phyloP scores from a whole-genome alignment of 2,113 vertebrate species.

The Brachionichthys hirsutus region DNA sequence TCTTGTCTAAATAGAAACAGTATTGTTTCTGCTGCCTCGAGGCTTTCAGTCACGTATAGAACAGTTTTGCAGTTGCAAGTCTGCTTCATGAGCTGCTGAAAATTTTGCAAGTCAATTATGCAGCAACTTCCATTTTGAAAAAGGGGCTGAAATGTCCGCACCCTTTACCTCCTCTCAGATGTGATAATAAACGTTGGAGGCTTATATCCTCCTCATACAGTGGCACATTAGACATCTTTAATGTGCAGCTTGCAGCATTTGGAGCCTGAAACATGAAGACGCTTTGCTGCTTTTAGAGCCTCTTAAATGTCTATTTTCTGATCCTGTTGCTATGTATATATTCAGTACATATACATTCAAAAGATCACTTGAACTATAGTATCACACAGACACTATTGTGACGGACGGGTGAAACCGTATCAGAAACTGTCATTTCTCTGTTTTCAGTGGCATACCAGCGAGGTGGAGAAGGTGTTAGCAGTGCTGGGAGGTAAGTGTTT shows the following conservation, averaged over 20 bases:
- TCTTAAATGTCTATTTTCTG: constrained; percentile 69
- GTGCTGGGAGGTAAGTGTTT: constrained; percentile 90
- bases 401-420: constrained; percentile 4
- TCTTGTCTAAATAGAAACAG: constrained; percentile 20
- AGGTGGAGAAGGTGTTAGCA: constrained; percentile 96
- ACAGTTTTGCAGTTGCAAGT: constrained; percentile 24
- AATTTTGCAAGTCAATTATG: constrained; percentile 31
- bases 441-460: constrained; percentile 95
- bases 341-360: constrained; percentile 17
- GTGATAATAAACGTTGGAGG: constrained; percentile 79
- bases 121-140: too few species aligned
- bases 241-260: constrained; percentile 62
- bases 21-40: constrained; percentile 35
- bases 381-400: background rate
- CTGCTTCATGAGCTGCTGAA: constrained; percentile 27
- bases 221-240: constrained; percentile 81
- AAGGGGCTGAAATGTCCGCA: too few species aligned
- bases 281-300: too few species aligned
- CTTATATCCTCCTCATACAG: constrained; percentile 86
- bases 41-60: constrained; percentile 21
- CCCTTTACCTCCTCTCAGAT: constrained; percentile 64
- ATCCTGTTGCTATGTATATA: constrained; percentile 22
- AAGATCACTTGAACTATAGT: constrained; percentile 10
- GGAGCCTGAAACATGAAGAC: constrained; percentile 60
- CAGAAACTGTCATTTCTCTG: background rate